phyloP scores from a whole-genome alignment of 2,113 vertebrate species.

The Motacilla alba region DNA sequence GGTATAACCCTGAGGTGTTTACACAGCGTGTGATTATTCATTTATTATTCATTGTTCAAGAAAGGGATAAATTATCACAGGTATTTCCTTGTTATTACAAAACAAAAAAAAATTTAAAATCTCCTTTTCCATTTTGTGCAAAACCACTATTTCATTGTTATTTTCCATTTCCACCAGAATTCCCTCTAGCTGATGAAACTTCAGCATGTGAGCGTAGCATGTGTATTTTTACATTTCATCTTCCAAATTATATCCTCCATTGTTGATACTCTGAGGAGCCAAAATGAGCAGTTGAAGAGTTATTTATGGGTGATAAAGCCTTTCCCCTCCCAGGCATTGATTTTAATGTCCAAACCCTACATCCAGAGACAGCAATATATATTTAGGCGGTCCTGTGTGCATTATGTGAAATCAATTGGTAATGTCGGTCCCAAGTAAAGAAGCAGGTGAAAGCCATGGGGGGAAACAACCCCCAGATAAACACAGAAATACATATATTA shows the following conservation, averaged over 20 bases:
- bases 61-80: not conserved
- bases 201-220: not conserved
- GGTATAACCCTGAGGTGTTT: not conserved
- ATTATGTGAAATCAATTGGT: conserved; percentile 3
- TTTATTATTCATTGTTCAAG: not conserved
- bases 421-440: not conserved
- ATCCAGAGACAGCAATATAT: not conserved
- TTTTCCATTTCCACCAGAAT: not conserved
- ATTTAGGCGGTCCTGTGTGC: not conserved
- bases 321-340: conserved; percentile 21
- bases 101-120: not conserved
- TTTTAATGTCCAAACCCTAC: not conserved
- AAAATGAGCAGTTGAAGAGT: not conserved
- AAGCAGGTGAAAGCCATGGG: not conserved
- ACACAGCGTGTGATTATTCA: not conserved
- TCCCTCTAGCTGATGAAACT: not conserved
- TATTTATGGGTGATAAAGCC: not conserved
- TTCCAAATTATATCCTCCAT: not conserved
- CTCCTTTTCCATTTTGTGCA: not conserved
- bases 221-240: not conserved
- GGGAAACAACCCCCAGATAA: not conserved
- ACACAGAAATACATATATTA: not conserved
- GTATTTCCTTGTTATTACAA: not conserved
- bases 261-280: not conserved
- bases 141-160: not conserved